These are phyloP conservation scores for Neosilurus mollespiculum DNA, from an alignment of 2,797 vertebrate species.

Conservation along the genomic window DNA sequence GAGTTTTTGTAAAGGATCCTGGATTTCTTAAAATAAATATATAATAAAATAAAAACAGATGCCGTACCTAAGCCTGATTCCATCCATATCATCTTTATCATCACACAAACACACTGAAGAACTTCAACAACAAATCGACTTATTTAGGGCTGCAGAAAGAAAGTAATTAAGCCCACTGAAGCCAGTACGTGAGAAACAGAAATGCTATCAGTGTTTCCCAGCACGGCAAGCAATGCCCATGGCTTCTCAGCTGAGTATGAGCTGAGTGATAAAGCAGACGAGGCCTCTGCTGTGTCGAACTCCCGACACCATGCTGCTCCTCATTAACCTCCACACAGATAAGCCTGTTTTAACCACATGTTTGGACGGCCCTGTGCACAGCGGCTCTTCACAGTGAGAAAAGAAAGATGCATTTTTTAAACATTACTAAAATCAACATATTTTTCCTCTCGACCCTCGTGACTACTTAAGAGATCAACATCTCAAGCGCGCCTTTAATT, in stretches of 20 bases:
- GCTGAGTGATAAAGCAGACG: constrained; percentile 52
- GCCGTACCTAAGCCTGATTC: constrained; percentile 17
- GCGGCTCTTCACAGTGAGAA: constrained; percentile 51
- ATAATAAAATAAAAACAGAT: too few relatives aligned
- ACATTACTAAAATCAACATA: constrained; percentile 37
- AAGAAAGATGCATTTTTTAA: background rate
- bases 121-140: constrained; percentile 66
- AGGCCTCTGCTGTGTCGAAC: constrained; percentile 61
- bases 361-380: constrained; percentile 70
- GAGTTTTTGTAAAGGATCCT: background rate
- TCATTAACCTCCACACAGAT: constrained; percentile 82
- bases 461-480: constrained; percentile 63
- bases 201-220: constrained; percentile 69
- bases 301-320: constrained; percentile 68
- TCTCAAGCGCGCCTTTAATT: constrained; percentile 79
- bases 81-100: constrained; percentile 27
- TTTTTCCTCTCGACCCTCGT: constrained; percentile 12
- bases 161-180: constrained; percentile 80
- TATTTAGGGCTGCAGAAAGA: constrained; percentile 69
- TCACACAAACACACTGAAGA: constrained; percentile 49
- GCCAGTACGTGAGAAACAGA: constrained; percentile 72
- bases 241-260: constrained; percentile 65
- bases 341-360: constrained; percentile 78
- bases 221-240: constrained; percentile 65
- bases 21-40: background rate